Evolutionary conservation across 2,797 vertebrate species (phyloP).

Genomic region (Pangasius krempfi): DNA sequence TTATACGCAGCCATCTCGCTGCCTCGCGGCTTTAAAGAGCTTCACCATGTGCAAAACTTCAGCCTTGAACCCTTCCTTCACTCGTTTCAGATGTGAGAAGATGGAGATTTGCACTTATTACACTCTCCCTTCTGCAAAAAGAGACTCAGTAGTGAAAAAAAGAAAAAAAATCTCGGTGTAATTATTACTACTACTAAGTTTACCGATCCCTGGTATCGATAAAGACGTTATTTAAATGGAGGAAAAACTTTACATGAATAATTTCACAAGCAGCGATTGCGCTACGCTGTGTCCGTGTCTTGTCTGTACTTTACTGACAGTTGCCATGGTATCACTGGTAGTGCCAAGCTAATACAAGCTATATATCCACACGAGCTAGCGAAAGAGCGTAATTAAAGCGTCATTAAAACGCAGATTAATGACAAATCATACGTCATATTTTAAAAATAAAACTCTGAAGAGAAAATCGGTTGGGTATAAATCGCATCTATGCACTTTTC

Average conservation of each 20-base stretch:
- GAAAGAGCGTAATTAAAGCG: neutral
- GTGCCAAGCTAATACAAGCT: neutral
- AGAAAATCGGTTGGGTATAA: neutral
- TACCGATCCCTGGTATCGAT: neutral
- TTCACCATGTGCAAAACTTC: conserved; percentile 5
- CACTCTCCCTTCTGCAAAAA: neutral
- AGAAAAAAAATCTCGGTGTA: neutral
- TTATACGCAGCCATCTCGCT: conserved; percentile 59
- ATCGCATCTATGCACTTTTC: neutral
- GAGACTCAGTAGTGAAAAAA: neutral
- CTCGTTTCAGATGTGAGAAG: conserved; percentile 29
- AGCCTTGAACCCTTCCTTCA: conserved; percentile 17
- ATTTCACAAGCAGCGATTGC: neutral
- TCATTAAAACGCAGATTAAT: neutral
- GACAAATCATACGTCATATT: no score
- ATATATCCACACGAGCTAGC: no score
- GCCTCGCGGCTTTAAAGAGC: conserved; percentile 27
- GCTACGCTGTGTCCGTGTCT: neutral
- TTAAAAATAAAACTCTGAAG: neutral
- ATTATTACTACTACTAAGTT: neutral
- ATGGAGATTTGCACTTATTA: neutral
- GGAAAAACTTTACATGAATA: neutral
- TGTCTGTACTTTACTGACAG: neutral
- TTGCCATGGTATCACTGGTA: neutral
- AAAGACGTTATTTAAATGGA: neutral